phyloP scores from a whole-genome alignment of 1,140 invertebrate species.

The Orussus abietinus region DNA sequence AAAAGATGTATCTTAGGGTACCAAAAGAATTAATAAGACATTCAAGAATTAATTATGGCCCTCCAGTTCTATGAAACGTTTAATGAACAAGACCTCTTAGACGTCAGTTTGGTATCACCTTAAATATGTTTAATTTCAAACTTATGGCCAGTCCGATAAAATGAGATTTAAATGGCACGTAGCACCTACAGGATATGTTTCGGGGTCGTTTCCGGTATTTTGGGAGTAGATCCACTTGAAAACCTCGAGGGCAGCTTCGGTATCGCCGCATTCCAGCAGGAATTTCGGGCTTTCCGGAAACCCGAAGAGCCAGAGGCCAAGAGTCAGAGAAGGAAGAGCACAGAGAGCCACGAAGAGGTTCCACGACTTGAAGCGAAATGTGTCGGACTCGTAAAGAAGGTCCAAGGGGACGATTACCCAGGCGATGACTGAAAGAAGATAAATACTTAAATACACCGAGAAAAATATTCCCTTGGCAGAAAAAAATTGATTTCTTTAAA shows the following conservation, averaged over 20 bases:
- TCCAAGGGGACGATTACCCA: conserved; percentile 68
- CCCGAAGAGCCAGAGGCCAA: conserved; percentile 65
- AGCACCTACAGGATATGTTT: conserved; percentile 65
- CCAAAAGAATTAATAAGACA: too few relatives aligned
- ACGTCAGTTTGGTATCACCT: too few relatives aligned
- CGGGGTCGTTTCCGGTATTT: conserved; percentile 65
- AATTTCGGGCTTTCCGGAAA: conserved; percentile 87
- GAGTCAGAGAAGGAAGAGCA: conserved; percentile 58
- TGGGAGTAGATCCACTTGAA: conserved; percentile 65
- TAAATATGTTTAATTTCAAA: too few relatives aligned
- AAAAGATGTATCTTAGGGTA: too few relatives aligned
- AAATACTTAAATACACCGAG: conserved; percentile 14
- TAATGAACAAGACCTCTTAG: too few relatives aligned
- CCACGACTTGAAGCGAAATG: conserved; percentile 69
- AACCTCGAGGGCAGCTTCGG: conserved; percentile 67
- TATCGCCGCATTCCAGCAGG: conserved; percentile 70
- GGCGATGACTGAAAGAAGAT: conserved; percentile 59
- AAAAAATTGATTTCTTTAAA: too few relatives aligned
- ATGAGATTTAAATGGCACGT: too few relatives aligned
- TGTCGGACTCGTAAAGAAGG: conserved; percentile 54
- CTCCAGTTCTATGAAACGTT: too few relatives aligned
- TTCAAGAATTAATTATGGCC: too few relatives aligned
- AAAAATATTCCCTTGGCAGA: too few relatives aligned
- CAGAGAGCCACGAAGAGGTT: conserved; percentile 70
- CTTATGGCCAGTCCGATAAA: too few relatives aligned